phyloP scores from a whole-genome alignment of 2,113 vertebrate species.

The Shinisaurus crocodilurus region DNA sequence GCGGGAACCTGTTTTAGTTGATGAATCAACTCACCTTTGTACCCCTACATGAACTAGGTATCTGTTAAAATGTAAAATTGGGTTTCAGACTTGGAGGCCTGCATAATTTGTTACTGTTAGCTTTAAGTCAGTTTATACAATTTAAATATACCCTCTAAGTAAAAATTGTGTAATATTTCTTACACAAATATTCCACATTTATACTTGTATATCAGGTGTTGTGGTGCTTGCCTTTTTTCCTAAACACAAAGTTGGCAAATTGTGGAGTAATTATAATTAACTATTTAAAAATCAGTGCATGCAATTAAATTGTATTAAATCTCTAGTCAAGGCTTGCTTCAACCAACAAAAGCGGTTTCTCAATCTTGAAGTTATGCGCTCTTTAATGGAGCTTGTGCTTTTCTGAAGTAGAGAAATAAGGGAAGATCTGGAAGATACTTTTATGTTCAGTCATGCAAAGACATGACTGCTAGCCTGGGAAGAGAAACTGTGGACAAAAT shows the following conservation, averaged over 20 bases:
- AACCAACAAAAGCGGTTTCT: background rate
- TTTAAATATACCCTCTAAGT: background rate
- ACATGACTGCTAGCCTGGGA: slow-evolving; percentile 10
- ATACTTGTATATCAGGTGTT: background rate
- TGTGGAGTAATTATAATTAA: too few relatives aligned
- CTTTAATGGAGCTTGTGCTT: background rate
- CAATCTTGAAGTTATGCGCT: background rate
- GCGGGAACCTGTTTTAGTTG: too few relatives aligned
- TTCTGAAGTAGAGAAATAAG: background rate
- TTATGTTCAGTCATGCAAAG: background rate
- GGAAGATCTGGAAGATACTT: too few relatives aligned
- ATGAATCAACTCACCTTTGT: too few relatives aligned
- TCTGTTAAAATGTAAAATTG: background rate
- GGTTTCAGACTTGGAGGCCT: background rate
- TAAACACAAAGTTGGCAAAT: too few relatives aligned
- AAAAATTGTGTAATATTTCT: background rate
- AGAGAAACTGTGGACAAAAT: slow-evolving; percentile 32
- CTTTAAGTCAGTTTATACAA: background rate
- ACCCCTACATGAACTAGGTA: too few relatives aligned
- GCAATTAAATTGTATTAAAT: background rate
- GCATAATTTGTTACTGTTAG: background rate
- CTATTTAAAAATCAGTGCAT: too few relatives aligned
- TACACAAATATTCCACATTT: background rate
- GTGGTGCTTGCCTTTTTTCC: too few relatives aligned
- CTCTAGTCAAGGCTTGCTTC: background rate